These are phyloP conservation scores for Hypotaenidia philippensis DNA, from an alignment of 2,797 vertebrate genomes.

Conservation along the genomic window DNA sequence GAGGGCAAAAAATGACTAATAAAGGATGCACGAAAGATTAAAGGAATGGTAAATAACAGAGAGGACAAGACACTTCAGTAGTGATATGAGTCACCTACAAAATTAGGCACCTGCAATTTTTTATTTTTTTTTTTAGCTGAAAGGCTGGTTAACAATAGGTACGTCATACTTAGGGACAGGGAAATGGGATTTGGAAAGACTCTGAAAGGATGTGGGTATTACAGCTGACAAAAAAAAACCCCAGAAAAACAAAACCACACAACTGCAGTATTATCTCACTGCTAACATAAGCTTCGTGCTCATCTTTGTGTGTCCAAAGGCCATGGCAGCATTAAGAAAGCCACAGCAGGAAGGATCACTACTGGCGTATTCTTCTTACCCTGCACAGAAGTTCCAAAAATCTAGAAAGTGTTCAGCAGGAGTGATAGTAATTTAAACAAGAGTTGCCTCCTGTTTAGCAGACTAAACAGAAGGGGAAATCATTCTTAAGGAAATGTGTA, in stretches of 20 bases:
- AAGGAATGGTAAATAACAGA: slow-evolving; percentile 46
- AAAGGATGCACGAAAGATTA: background rate
- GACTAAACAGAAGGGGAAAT: background rate
- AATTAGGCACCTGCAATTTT: background rate
- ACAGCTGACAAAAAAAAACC: background rate
- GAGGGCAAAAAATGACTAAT: slow-evolving; percentile 12
- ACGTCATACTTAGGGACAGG: background rate
- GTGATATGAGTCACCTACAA: slow-evolving; percentile 29
- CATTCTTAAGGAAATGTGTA: background rate
- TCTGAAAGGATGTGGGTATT: background rate
- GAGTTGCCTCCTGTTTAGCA: background rate
- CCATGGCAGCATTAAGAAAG: background rate
- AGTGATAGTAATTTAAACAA: background rate
- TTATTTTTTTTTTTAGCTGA: background rate
- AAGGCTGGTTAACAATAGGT: background rate
- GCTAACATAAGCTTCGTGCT: background rate
- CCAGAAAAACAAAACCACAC: too few relatives aligned
- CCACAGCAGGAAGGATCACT: background rate
- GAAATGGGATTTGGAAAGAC: background rate
- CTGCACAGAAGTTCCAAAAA: background rate
- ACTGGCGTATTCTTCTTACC: background rate
- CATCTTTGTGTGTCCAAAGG: background rate
- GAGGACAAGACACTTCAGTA: background rate
- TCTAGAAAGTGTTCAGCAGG: background rate
- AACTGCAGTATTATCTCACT: background rate